Percentiles rank a stretch among this genome's conserved stretches.
phyloP scores from a whole-genome alignment of 1,140 invertebrate species.

The Liolophura sinensis region DNA sequence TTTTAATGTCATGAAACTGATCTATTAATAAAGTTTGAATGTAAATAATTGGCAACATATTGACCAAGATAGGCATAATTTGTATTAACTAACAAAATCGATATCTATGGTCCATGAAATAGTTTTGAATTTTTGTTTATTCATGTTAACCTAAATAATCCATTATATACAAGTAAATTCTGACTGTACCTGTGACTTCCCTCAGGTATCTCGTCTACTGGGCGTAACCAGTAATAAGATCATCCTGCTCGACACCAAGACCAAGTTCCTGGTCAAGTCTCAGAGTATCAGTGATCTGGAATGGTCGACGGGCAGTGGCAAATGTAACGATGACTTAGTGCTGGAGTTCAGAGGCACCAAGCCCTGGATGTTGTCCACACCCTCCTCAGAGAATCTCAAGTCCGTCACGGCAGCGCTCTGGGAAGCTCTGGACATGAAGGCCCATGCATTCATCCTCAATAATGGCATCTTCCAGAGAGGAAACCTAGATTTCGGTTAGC shows the following conservation, averaged over 20 bases:
- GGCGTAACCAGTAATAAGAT: slow-evolving; percentile 68
- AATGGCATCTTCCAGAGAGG: slow-evolving; percentile 41
- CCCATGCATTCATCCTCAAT: slow-evolving; percentile 43
- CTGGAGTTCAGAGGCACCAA: slow-evolving; percentile 70
- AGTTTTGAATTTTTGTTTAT: no score
- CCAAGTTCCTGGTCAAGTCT: slow-evolving; percentile 65
- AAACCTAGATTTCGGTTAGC: slow-evolving; percentile 52
- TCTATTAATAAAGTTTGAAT: no score
- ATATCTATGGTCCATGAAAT: no score
- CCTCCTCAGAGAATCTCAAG: slow-evolving; percentile 60
- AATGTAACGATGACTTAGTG: slow-evolving; percentile 68
- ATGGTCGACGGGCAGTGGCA: slow-evolving; percentile 69
- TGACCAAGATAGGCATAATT: no score
- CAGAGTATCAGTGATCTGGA: slow-evolving; percentile 70
- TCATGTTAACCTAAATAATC: no score
- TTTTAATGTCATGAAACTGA: no score
- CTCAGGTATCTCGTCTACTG: slow-evolving; percentile 67
- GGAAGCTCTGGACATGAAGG: slow-evolving; percentile 63
- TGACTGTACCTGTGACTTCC: slow-evolving; percentile 15
- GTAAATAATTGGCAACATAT: no score
- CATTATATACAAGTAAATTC: neutral
- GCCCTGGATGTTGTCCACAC: slow-evolving; percentile 58
- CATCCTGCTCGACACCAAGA: slow-evolving; percentile 69
- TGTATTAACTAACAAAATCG: no score
- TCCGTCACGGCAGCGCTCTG: slow-evolving; percentile 63